Base-by-base conservation (phyloP, 2,888 invertebrate genomes). In the Eristalis intricaria region DNA sequence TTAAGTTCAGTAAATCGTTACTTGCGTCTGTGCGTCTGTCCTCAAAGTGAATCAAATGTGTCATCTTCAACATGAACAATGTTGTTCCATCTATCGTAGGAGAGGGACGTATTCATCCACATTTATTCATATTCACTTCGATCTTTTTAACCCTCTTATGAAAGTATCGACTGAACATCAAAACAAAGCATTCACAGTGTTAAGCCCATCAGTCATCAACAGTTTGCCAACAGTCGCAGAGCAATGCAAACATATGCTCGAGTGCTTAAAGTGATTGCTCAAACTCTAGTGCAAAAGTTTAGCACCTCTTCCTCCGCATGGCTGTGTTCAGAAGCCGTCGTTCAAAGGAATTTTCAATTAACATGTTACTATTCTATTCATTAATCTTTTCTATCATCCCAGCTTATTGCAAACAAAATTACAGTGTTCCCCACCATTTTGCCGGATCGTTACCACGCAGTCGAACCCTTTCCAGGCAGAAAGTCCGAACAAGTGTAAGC, bases 401-500 rank as follows among this genome's bases (percentile, higher is more conserved):
- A 50, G 19, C 50, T 19, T 8, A 50, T 50, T 50, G 50, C 50
- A 50, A 50, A 50, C 19, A 50, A 50, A 50, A 50, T 50, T 50
- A 50, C 50, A 50, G 50, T 8, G 19, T n/a, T 50, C 3, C 19
- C 19, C 50, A 19, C 50, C 50, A 19, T 50, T 50, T 50, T 50
- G 50, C 50, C 3, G 50, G 50, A 19, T 19, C 19, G 19, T 50
- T 19, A 19, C 50, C 50, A 8, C 32, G 19, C 19, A 19, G 50
- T 5, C 19, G 7, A 50, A 50, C 50, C 50, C 50, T 19, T 50
- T 19, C 50, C 50, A 19, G 0, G 19, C 19, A 8, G 32, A n/a
- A 26, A n/a, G 19, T 13, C 43, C 60, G n/a, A 38, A 61, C 73
- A 74, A 63, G 80, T 56, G 38, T 64, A 68, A 75, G 81, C 29